phyloP scores from a whole-genome alignment of 2,113 vertebrate genomes.

The Hymenochirus boettgeri region DNA sequence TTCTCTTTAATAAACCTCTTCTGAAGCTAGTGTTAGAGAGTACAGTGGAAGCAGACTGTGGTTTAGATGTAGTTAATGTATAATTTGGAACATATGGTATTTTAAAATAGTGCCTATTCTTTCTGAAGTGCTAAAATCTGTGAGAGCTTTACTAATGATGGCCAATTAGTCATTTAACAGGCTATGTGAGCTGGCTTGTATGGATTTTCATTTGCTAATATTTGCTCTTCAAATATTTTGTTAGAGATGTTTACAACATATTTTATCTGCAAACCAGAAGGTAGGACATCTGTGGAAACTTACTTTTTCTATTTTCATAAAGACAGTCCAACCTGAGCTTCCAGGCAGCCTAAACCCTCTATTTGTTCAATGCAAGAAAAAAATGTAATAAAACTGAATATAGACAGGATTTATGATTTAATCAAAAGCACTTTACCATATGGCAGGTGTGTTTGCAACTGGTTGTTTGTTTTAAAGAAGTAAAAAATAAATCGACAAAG shows the following conservation, averaged over 20 bases:
- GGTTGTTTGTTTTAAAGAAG: conserved; percentile 67
- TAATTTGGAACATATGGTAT: conserved; percentile 91
- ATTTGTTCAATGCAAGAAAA: conserved; percentile 72
- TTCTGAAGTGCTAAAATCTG: conserved; percentile 67
- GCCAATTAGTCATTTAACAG: conserved; percentile 88
- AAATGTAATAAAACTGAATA: conserved; percentile 72
- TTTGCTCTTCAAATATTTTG: conserved; percentile 59
- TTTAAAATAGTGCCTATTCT: conserved; percentile 70
- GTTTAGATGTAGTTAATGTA: conserved; percentile 74
- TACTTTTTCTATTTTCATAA: conserved; percentile 60
- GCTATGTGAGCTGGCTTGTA: conserved; percentile 66
- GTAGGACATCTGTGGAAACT: conserved; percentile 75
- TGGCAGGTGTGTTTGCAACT: conserved; percentile 63
- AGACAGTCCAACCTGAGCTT: conserved; percentile 59
- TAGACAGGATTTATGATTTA: conserved; percentile 70
- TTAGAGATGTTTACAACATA: conserved; percentile 79
- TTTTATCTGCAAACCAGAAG: conserved; percentile 69
- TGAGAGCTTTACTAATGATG: conserved; percentile 84
- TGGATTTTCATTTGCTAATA: conserved; percentile 49
- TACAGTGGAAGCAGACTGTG: conserved; percentile 58
- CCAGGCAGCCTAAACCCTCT: conserved; percentile 55
- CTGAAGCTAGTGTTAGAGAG: conserved; percentile 53
- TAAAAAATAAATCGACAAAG: conserved; percentile 58
- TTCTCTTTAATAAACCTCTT: conserved; percentile 35
- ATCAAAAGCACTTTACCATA: conserved; percentile 78